A percentile compares a stretch with the other conserved stretches of the same genome.
phyloP scores from a whole-genome alignment of 1,140 invertebrate species.

The Drosophila quadrilineata region DNA sequence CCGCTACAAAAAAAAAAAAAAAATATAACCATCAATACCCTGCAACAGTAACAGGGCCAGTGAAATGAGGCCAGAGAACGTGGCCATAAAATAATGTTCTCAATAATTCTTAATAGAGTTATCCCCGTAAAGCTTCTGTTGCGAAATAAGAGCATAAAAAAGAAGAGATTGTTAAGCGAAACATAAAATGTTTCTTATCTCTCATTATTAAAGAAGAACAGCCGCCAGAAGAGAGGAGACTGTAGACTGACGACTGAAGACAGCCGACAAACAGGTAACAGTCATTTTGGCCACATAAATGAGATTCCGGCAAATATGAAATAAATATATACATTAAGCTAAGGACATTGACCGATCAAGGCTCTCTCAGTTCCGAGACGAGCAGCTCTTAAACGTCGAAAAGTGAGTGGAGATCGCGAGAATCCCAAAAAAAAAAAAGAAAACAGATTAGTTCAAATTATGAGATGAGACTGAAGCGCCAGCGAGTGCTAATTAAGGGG shows the following conservation, averaged over 20 bases:
- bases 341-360: slow-evolving; percentile 43
- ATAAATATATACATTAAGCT: slow-evolving; percentile 14
- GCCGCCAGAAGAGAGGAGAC: slow-evolving; percentile 18
- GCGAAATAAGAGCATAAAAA: neutral
- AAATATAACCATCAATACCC: slow-evolving; percentile 38
- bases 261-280: slow-evolving; percentile 29
- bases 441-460: slow-evolving; percentile 57
- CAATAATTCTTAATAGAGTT: slow-evolving; percentile 64
- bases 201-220: slow-evolving; percentile 62
- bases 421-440: too few species aligned
- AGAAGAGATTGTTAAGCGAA: neutral
- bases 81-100: slow-evolving; percentile 40
- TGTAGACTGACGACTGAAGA: neutral
- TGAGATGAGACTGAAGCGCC: slow-evolving; percentile 40
- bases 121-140: slow-evolving; percentile 31
- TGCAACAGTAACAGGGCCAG: too few species aligned
- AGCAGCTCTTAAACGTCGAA: neutral
- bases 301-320: slow-evolving; percentile 35
- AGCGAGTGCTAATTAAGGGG: neutral
- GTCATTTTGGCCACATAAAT: slow-evolving; percentile 38
- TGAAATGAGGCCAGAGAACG: too few species aligned
- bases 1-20: slow-evolving; percentile 38
- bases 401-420: neutral
- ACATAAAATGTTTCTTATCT: slow-evolving; percentile 68
- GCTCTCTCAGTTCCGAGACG: neutral